These are phyloP conservation scores for Oncorhynchus kisutch DNA, from an alignment of 2,113 vertebrate genomes.

Conservation along the genomic window DNA sequence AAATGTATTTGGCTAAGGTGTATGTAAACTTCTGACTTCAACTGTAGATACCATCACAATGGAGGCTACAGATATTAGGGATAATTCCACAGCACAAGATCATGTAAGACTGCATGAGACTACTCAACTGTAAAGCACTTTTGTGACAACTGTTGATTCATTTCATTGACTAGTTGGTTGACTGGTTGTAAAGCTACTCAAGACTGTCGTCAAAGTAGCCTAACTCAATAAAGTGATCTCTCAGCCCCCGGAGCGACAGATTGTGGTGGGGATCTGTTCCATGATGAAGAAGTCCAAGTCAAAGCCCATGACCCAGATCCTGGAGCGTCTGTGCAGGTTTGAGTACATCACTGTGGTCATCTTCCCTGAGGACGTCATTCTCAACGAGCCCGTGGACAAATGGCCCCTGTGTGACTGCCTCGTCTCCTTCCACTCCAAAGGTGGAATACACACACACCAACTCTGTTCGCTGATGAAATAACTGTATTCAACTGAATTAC, in stretches of 20 bases:
- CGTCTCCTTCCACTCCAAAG: conserved; percentile 98
- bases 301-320: conserved; percentile 98
- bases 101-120: neutral
- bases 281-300: conserved; percentile 99
- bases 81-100: neutral
- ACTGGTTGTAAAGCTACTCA: neutral
- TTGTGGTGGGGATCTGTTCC: conserved; percentile 95
- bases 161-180: neutral
- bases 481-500: neutral
- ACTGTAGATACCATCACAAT: no score
- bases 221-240: neutral
- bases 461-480: neutral
- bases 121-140: no score
- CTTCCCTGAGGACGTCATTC: conserved; percentile 94
- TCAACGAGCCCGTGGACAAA: conserved; percentile 93
- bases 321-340: conserved; percentile 95
- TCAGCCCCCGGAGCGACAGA: conserved; percentile 91
- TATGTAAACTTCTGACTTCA: no score
- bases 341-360: conserved; percentile 97
- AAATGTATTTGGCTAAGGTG: no score
- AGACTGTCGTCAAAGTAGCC: no score
- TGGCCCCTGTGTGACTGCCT: conserved; percentile 98
- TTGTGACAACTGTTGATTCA: no score
- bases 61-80: no score
- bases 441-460: conserved; percentile 59